Conservation (phyloP, 2,797 vertebrate species). For the Peromyscus melanophrys region DNA sequence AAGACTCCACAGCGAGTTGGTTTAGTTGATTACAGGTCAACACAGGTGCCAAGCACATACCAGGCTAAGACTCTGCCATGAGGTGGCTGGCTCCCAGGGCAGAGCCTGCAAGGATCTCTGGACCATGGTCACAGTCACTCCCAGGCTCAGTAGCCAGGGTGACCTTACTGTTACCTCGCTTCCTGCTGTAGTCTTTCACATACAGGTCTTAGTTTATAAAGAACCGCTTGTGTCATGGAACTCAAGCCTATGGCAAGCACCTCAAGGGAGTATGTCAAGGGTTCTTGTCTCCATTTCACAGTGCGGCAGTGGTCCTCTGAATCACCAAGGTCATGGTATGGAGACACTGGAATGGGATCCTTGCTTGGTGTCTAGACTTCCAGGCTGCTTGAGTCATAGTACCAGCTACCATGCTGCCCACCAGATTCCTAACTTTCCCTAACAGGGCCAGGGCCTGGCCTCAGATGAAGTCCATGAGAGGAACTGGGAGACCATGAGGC, state of each 20-base stretch:
- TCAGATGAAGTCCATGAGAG: neutral
- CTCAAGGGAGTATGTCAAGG: fast-evolving
- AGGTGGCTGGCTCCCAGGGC: neutral
- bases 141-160: neutral
- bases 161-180: neutral
- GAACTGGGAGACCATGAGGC: neutral
- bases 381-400: neutral
- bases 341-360: neutral
- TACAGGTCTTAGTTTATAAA: neutral
- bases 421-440: neutral
- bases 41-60: neutral
- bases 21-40: neutral
- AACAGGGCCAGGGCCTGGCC: neutral
- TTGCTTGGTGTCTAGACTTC: neutral
- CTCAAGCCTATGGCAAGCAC: neutral
- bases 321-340: neutral
- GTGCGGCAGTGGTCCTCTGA: neutral
- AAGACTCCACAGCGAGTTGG: neutral
- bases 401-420: neutral
- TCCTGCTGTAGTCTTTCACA: neutral
- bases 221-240: neutral
- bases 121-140: neutral
- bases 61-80: neutral
- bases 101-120: neutral
- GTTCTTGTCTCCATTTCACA: neutral